A percentile compares a stretch with the other conserved stretches of the same genome.
These are phyloP conservation scores for Axea sp. DNA, from an alignment of 2,888 invertebrate genomes.

Conservation along the genomic window DNA sequence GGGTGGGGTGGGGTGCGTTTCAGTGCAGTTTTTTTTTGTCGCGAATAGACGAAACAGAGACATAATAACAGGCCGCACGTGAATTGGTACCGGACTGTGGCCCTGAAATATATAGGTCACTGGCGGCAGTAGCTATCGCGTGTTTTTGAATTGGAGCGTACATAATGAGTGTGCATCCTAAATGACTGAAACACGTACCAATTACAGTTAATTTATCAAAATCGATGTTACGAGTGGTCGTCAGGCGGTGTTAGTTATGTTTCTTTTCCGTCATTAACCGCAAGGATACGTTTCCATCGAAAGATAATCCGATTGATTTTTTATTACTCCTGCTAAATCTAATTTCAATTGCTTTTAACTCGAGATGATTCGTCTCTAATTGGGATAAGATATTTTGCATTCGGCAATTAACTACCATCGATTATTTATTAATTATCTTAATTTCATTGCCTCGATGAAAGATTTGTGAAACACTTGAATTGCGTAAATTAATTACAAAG, in stretches of 20 bases:
- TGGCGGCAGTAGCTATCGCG: conserved; percentile 63
- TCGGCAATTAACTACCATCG: too few relatives aligned
- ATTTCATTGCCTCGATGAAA: too few relatives aligned
- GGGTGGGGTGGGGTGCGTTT: too few relatives aligned
- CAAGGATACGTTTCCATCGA: too few relatives aligned
- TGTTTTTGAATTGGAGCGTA: conserved; percentile 62
- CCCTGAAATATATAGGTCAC: conserved; percentile 68
- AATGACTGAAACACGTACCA: conserved; percentile 48
- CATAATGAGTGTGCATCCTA: conserved; percentile 52
- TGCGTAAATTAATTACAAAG: too few relatives aligned
- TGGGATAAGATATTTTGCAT: too few relatives aligned
- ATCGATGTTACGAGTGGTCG: conserved; percentile 15
- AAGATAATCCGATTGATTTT: too few relatives aligned
- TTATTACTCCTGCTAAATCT: too few relatives aligned
- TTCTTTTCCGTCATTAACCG: conserved; percentile 21
- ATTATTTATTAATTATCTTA: too few relatives aligned
- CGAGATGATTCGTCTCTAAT: too few relatives aligned
- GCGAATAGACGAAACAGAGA: conserved; percentile 36
- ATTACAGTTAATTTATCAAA: conserved; percentile 35
- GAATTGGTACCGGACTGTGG: conserved; percentile 56
- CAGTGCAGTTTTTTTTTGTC: conserved; percentile 16
- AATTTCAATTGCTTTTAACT: too few relatives aligned
- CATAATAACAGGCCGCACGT: conserved; percentile 54
- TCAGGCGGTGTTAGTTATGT: not conserved
- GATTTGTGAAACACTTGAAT: too few relatives aligned